Base-by-base conservation (phyloP, 2,888 invertebrate genomes). In the Linnaemya tessellans region DNA sequence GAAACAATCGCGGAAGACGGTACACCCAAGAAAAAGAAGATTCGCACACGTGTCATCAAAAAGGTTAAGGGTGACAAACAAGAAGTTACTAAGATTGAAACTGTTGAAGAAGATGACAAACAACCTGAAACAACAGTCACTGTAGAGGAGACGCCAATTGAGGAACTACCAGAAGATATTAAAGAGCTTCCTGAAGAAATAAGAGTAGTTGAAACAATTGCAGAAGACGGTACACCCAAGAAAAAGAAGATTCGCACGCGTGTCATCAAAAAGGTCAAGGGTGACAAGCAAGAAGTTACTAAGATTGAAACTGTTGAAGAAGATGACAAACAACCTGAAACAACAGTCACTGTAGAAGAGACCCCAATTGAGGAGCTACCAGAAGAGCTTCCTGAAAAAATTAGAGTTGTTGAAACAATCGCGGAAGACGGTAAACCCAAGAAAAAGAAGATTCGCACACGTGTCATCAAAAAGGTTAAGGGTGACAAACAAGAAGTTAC, bases 71-170 rank as follows among this genome's bases (percentile, higher is more conserved):
- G 70, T n/a, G 54, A 41, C 11, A 70, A 54, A 8, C 70, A 70
- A 56, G 56, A 43, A 56, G 70, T 70, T 15, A 70, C 70, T 3
- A 70, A 70, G n/a, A 70, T 70, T 10, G 56, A 70, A 70, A 70
- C 56, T 56, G 41, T 70, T 25, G 56, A 70, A 20, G 70, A 70
- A 70, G 70, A 70, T 22, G 56, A 70, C 25, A 70, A 70, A n/a
- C 22, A n/a, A n/a, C 56, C 70, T 41, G 70, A 56, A 70, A 56
- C 41, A 11, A 70, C 70, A 56, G 70, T 70, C 1, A 70, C 56
- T 5, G 41, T 70, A 0, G 41, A 70, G 10, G 70, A 70, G 13
- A 5, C n/a, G n/a, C 25, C 56, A 43, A 0, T 25, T n/a, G 56
- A 56, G 56, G 41, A 70, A 2, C 15, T 41, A 11, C 56, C 56